These are phyloP conservation scores for Sphaerophoria taeniata DNA, from an alignment of 2,888 invertebrate species.

Conservation along the genomic window DNA sequence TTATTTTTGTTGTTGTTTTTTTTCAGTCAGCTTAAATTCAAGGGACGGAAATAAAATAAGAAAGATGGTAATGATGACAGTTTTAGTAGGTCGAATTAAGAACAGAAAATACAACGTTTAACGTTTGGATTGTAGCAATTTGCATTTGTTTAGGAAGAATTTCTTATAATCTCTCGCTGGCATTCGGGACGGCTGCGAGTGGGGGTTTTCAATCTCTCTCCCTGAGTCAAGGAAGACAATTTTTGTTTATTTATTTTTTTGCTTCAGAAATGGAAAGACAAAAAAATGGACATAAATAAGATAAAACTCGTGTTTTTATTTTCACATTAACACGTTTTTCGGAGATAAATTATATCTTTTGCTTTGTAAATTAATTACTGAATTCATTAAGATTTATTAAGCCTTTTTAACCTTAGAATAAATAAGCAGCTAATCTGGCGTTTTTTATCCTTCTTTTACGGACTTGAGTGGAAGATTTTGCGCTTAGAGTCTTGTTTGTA, in stretches of 20 bases:
- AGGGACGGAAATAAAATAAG: slow-evolving; percentile 30
- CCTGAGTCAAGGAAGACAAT: not conserved
- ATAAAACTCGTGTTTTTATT: slow-evolving; percentile 5
- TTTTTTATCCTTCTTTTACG: not conserved
- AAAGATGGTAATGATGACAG: slow-evolving; percentile 29
- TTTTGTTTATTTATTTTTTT: not conserved
- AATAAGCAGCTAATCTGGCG: not conserved
- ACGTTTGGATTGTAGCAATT: slow-evolving; percentile 28
- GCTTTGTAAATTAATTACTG: not conserved
- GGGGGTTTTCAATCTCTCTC: not conserved
- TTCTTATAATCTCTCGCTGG: not conserved
- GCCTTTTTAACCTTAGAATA: not conserved
- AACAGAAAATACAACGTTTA: slow-evolving; percentile 18
- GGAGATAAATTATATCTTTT: not conserved
- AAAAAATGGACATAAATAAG: not conserved
- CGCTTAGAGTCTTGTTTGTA: not conserved
- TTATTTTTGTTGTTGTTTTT: not conserved
- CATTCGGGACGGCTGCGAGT: not conserved
- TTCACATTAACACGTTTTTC: slow-evolving; percentile 19
- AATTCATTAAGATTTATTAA: slow-evolving; percentile 9
- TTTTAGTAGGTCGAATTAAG: slow-evolving; percentile 31
- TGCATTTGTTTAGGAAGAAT: slow-evolving; percentile 30
- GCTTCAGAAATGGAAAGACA: not conserved
- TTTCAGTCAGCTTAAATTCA: slow-evolving; percentile 13
- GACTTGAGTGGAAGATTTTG: not conserved